Base-by-base conservation (phyloP, 2,113 vertebrate genomes). In the Podiceps cristatus region DNA sequence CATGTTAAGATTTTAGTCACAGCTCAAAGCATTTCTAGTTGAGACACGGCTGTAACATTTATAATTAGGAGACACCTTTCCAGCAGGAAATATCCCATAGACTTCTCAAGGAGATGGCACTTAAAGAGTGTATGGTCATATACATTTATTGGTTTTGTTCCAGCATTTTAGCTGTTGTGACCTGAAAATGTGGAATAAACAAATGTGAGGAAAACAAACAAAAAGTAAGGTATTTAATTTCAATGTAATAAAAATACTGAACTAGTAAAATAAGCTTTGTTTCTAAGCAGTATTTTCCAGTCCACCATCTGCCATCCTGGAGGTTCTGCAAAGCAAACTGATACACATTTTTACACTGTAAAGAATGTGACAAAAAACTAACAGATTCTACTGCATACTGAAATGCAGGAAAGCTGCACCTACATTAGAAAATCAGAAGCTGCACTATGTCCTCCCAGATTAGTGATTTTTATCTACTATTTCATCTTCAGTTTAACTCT, bases 111-210 rank as follows among this genome's bases (percentile, higher is more conserved):
- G 28, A 93, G 28, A 66, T 9, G 58, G 33, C n/a, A 84, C 22
- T 27, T 85, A 56, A 84, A 73, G 47, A 73, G 24, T 69, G 31
- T 13, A 74, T 50, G 45, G 13, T 90, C 74, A 71, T 77, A 84
- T 3, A 91, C 83, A 83, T 40, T 11, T 84, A 87, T 52, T 88
- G 25, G 53, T 25, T 72, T 67, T 90, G 27, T 79, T 88, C 25
- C 37, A 52, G 75, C 78, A 49, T 44, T 92, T 64, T 76, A 80
- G 50, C 63, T 91, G 50, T 62, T 73, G 35, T 95, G n/a, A 77
- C 42, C 56, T 87, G 18, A 93, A 95, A 94, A 77, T 60, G n/a
- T 42, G 85, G 40, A 96, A 96, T 89, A 88, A 96, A 95, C 72
- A 94, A 95, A 66, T 77, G 91, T 29, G 50, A 92, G 68, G 5